A percentile compares a stretch with the other conserved stretches of the same genome.
Conservation (phyloP, 2,797 vertebrate genomes). For the Rachycentron canadum region DNA sequence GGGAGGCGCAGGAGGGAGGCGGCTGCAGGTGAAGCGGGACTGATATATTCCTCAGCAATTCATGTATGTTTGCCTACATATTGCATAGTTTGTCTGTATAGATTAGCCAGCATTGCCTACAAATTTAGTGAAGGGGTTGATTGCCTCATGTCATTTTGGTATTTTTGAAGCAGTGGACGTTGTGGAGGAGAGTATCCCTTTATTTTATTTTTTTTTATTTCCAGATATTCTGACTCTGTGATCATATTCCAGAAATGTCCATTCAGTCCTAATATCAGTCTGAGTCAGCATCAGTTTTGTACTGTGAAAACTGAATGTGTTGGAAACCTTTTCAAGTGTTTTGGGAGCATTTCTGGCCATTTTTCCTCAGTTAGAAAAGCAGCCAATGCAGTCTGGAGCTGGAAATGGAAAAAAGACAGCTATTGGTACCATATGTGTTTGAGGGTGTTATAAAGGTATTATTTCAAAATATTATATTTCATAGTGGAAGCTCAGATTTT, state of each 20-base stretch:
- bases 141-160: not conserved
- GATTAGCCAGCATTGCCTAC: too few species aligned
- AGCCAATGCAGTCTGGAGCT: slow-evolving; percentile 55
- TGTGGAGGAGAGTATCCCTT: not conserved
- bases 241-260: slow-evolving; percentile 29
- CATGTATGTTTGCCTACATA: not conserved
- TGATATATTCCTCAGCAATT: not conserved
- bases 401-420: slow-evolving; percentile 34
- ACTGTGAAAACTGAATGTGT: slow-evolving; percentile 23
- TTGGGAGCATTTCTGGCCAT: slow-evolving; percentile 38
- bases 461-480: slow-evolving; percentile 43
- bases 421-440: slow-evolving; percentile 55
- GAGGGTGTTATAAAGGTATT: slow-evolving; percentile 51
- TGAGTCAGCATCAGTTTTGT: slow-evolving; percentile 22
- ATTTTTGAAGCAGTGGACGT: not conserved
- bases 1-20: too few species aligned
- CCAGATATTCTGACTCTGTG: not conserved
- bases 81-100: not conserved
- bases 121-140: not conserved
- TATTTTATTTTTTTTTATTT: not conserved
- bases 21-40: not conserved
- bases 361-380: slow-evolving; percentile 22
- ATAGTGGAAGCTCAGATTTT: slow-evolving; percentile 26
- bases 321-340: slow-evolving; percentile 58
- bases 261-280: slow-evolving; percentile 12